Conservation (phyloP, 1,140 invertebrate genomes). For the Meteorus sp. region DNA sequence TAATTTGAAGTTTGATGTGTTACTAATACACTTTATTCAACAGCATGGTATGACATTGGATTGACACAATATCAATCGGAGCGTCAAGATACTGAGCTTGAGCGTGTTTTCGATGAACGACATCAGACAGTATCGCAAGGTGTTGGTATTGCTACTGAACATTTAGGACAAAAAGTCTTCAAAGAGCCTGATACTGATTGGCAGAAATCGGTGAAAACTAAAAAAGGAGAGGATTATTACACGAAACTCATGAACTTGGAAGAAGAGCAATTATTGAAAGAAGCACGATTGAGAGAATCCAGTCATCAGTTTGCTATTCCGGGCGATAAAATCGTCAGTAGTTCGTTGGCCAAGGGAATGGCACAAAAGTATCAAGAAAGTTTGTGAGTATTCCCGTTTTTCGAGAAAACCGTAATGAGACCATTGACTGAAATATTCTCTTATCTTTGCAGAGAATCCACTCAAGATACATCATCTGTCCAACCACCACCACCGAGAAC, state of each 20-base stretch:
- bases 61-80: conserved; percentile 82
- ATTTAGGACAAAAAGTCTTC: conserved; percentile 68
- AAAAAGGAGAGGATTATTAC: conserved; percentile 84
- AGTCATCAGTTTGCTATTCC: conserved; percentile 83
- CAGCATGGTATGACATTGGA: conserved; percentile 92
- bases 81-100: conserved; percentile 80
- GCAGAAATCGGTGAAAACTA: conserved; percentile 79
- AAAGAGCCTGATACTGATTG: conserved; percentile 80
- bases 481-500: conserved; percentile 40
- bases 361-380: conserved; percentile 81
- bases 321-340: conserved; percentile 76
- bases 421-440: not conserved
- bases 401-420: not conserved
- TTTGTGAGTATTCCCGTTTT: conserved; percentile 67
- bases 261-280: conserved; percentile 82
- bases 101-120: conserved; percentile 85
- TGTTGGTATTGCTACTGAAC: conserved; percentile 64
- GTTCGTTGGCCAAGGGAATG: conserved; percentile 81
- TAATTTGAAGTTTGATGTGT: not conserved
- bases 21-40: conserved; percentile 38
- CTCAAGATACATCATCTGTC: conserved; percentile 54
- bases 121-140: conserved; percentile 68
- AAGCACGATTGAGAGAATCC: conserved; percentile 73
- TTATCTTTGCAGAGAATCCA: conserved; percentile 50
- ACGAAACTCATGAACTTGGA: conserved; percentile 80